Base-by-base conservation (phyloP, 1,140 invertebrate genomes). In the Radopholus similis region DNA sequence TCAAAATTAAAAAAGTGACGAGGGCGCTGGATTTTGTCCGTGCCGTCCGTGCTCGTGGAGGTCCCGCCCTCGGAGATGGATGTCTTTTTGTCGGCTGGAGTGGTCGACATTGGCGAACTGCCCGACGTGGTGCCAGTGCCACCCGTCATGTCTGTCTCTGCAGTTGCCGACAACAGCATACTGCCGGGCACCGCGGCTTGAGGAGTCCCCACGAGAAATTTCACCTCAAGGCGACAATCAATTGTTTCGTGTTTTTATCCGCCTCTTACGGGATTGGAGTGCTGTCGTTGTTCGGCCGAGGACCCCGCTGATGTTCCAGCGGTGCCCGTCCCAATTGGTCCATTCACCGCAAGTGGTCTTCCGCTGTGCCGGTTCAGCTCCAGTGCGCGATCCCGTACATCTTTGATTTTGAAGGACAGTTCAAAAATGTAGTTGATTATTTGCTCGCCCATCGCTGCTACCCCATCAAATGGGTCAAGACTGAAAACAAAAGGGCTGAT, bases 401-500 rank as follows among this genome's bases (percentile, higher is more conserved):
- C 58, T 28, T 60, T 60, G 15, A 60, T 60, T 15, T 60, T 60
- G 9, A 26, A 18, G 15, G 58, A 60, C 40, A 60, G 58, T 0
- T 60, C 58, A 47, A 60, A 60, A 23, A 60, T 60, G 18, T 60
- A 60, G 15, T 30, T 34, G n/a, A 60, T 60, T 9, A 60, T 60
- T 4, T 49, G 58, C 30, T 60, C 58, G 18, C 67, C 69, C 68
- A 81, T 68, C 23, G 21, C 53, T 26, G 55, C 38, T 32, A 80
- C 78, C 32, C 77, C 58, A 23, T 67, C 47, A 42, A 78, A 75
- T 6, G 79, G 74, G 69, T 81, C 79, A 30, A 81, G 60, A 1
- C 67, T 56, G 4, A 81, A 62, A 21, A 66, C 60, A 2, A 81
- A 53, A 2, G 78, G 21, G 5, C 72, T 68, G 8, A 81, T 40